phyloP scores from a whole-genome alignment of 2,888 invertebrate genomes.

The Nemapogon koenigi region DNA sequence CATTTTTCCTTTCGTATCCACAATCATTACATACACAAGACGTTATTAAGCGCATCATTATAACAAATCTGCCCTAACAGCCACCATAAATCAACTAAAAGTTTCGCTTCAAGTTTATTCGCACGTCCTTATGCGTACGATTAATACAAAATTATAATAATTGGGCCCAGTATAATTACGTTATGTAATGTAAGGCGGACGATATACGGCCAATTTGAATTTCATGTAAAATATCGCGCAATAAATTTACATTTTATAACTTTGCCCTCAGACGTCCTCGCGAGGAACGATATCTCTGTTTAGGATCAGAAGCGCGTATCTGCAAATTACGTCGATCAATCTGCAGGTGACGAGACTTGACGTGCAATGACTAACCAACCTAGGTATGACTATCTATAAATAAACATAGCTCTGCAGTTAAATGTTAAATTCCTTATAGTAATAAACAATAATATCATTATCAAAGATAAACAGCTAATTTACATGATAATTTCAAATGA shows the following conservation, averaged over 20 bases:
- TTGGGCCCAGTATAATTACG: constrained; percentile 54
- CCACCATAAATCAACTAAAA: constrained; percentile 43
- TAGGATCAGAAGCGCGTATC: constrained; percentile 43
- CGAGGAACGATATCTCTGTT: constrained; percentile 49
- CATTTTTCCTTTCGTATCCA: no score
- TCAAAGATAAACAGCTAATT: no score
- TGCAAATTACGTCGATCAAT: constrained; percentile 37
- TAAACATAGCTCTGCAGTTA: no score
- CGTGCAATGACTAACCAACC: constrained; percentile 7
- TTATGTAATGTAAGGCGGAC: constrained; percentile 51
- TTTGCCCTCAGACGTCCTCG: constrained; percentile 36
- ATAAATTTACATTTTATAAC: constrained; percentile 63
- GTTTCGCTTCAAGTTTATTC: constrained; percentile 51
- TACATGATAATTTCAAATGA: no score
- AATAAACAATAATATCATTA: no score
- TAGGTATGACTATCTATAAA: no score
- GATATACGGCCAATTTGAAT: constrained; percentile 54
- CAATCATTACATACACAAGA: no score
- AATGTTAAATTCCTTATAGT: no score
- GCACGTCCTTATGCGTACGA: constrained; percentile 56
- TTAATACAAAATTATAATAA: constrained; percentile 64
- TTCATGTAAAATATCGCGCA: constrained; percentile 58
- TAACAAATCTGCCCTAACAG: constrained; percentile 2
- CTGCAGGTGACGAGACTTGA: constrained; percentile 21
- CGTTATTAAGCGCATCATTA: constrained; percentile 5